Conservation (phyloP, 2,797 vertebrate species). For the Centropyge bicolor region DNA sequence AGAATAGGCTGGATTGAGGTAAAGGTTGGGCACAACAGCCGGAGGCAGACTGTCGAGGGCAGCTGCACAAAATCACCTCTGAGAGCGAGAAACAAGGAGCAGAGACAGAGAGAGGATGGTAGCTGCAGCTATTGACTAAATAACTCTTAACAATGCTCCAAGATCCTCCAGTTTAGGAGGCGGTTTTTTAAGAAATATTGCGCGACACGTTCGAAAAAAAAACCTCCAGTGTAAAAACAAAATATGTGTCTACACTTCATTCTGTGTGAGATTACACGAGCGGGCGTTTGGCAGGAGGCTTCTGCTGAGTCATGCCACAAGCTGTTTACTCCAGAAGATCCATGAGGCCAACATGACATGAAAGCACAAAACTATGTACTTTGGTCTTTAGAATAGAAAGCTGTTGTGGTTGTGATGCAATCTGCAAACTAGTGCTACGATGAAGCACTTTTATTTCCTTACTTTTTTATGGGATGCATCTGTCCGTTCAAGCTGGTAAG, state of each 20-base stretch:
- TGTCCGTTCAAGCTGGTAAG: background rate
- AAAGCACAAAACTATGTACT: slow-evolving; percentile 25
- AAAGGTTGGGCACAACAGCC: slow-evolving; percentile 70
- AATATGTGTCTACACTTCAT: background rate
- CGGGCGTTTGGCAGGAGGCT: slow-evolving; percentile 14
- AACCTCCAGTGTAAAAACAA: slow-evolving; percentile 5
- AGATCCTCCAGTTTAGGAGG: background rate
- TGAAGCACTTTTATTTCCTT: background rate
- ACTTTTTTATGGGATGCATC: background rate
- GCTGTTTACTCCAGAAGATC: slow-evolving; percentile 33
- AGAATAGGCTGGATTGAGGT: slow-evolving; percentile 40
- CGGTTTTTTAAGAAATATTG: background rate
- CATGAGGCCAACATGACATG: slow-evolving; percentile 20
- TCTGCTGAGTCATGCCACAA: slow-evolving; percentile 37
- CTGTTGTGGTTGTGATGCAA: background rate
- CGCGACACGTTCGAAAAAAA: background rate
- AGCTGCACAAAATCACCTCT: slow-evolving; percentile 43
- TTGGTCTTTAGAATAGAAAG: background rate
- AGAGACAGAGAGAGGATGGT: background rate
- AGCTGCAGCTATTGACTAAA: slow-evolving; percentile 25
- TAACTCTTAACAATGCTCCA: slow-evolving; percentile 3
- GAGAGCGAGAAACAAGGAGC: slow-evolving; percentile 22
- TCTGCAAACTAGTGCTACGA: background rate
- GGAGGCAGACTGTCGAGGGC: slow-evolving; percentile 52
- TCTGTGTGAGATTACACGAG: slow-evolving; percentile 16